Evolutionary conservation across 2,113 vertebrate species (phyloP).

Genomic region (Murina feae): DNA sequence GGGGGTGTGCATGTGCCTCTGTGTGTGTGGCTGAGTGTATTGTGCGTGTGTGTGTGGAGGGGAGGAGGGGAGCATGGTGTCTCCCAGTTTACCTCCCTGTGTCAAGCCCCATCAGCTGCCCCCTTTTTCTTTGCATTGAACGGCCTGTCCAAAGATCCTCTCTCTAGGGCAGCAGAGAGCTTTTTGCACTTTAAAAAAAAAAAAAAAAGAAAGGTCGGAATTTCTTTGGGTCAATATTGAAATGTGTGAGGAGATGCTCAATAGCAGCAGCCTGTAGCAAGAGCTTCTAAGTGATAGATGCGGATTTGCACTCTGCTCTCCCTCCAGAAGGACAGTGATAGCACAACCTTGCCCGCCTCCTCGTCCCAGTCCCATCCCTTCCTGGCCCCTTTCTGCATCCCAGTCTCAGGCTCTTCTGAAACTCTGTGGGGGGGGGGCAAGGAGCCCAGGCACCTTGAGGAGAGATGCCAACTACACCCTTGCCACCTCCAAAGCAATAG

Average conservation of each 20-base stretch:
- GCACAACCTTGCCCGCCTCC: conserved; percentile 74
- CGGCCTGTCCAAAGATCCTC: conserved; percentile 86
- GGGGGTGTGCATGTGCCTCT: conserved; percentile 73
- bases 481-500: conserved; percentile 81
- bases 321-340: conserved; percentile 68
- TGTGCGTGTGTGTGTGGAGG: conserved; percentile 27
- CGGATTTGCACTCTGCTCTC: conserved; percentile 79
- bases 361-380: neutral
- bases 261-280: conserved; percentile 62
- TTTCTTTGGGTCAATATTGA: conserved; percentile 80
- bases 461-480: conserved; percentile 56
- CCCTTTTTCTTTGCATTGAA: conserved; percentile 83
- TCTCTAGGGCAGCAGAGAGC: conserved; percentile 87
- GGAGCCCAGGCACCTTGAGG: conserved; percentile 53
- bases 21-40: conserved; percentile 67
- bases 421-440: neutral
- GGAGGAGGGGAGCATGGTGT: conserved; percentile 15
- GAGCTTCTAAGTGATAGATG: conserved; percentile 59
- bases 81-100: conserved; percentile 44
- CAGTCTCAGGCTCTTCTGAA: conserved; percentile 55
- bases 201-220: conserved; percentile 70
- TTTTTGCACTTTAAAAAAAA: conserved; percentile 85
- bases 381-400: conserved; percentile 37
- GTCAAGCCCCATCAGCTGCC: conserved; percentile 78
- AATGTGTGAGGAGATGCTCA: conserved; percentile 72